Conservation (phyloP, 2,888 invertebrate genomes). For the Litoditis marina region DNA sequence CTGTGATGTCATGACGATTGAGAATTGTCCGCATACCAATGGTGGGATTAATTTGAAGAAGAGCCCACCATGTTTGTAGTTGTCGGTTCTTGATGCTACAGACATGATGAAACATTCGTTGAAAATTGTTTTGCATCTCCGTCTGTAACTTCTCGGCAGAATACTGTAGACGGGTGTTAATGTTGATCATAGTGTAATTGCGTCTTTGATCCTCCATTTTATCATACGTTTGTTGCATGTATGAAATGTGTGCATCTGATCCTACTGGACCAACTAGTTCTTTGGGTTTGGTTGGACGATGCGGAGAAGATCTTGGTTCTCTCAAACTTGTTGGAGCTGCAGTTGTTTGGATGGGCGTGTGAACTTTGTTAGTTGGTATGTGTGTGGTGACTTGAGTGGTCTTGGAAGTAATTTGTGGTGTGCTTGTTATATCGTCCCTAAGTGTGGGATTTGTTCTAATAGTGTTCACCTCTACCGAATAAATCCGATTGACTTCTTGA, state of each 20-base stretch:
- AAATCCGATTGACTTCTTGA: too few species aligned
- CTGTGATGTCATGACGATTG: neutral
- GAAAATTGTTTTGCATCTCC: neutral
- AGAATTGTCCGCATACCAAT: neutral
- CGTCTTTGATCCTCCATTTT: neutral
- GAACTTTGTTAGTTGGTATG: too few species aligned
- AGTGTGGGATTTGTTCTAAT: too few species aligned
- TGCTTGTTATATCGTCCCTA: too few species aligned
- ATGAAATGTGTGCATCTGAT: neutral
- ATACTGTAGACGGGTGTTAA: neutral
- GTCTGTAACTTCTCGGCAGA: neutral
- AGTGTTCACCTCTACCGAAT: too few species aligned
- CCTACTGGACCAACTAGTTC: too few species aligned
- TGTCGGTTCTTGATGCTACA: neutral
- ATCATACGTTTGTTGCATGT: neutral
- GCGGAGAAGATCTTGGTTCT: too few species aligned
- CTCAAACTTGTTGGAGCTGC: too few species aligned
- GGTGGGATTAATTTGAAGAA: neutral
- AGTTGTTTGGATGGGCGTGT: too few species aligned
- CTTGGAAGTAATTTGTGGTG: too few species aligned
- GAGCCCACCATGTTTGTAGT: neutral
- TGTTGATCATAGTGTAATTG: neutral
- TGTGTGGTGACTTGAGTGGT: too few species aligned
- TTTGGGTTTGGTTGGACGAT: too few species aligned
- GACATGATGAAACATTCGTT: neutral